phyloP scores from a whole-genome alignment of 2,113 vertebrate species.

The Nannobrachium achirus region DNA sequence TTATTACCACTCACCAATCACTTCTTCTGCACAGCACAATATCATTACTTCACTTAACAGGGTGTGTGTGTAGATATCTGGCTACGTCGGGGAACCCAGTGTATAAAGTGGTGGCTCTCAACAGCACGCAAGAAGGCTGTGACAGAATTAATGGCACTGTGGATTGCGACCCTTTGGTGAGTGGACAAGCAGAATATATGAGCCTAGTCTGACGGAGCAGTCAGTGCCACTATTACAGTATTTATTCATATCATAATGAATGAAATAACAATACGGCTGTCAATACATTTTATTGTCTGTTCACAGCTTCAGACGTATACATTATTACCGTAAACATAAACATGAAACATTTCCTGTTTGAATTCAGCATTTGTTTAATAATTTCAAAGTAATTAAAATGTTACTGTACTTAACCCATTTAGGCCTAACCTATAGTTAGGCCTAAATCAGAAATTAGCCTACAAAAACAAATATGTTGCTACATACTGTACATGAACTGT shows the following conservation, averaged over 20 bases:
- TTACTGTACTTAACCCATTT: no score
- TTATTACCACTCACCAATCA: background rate
- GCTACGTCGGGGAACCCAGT: slow-evolving; percentile 86
- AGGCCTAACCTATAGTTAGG: no score
- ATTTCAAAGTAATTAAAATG: no score
- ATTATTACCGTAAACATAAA: no score
- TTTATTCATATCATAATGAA: no score
- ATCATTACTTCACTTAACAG: slow-evolving; percentile 47
- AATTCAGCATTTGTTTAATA: no score
- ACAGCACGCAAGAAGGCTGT: slow-evolving; percentile 60
- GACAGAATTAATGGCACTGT: slow-evolving; percentile 52
- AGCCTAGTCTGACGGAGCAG: background rate
- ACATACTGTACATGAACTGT: no score
- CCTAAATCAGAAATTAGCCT: no score
- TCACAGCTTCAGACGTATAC: no score
- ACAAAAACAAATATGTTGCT: no score
- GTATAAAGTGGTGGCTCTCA: slow-evolving; percentile 79
- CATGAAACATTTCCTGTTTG: background rate
- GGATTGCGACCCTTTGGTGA: slow-evolving; percentile 81
- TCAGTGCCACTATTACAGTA: no score
- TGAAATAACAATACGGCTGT: background rate
- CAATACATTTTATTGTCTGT: background rate
- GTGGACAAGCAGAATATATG: background rate
- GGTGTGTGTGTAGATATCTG: slow-evolving; percentile 79
- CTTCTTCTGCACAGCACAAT: background rate